These are phyloP conservation scores for Lepilemur ruficaudatus DNA, from an alignment of 2,797 vertebrate genomes.

Conservation along the genomic window DNA sequence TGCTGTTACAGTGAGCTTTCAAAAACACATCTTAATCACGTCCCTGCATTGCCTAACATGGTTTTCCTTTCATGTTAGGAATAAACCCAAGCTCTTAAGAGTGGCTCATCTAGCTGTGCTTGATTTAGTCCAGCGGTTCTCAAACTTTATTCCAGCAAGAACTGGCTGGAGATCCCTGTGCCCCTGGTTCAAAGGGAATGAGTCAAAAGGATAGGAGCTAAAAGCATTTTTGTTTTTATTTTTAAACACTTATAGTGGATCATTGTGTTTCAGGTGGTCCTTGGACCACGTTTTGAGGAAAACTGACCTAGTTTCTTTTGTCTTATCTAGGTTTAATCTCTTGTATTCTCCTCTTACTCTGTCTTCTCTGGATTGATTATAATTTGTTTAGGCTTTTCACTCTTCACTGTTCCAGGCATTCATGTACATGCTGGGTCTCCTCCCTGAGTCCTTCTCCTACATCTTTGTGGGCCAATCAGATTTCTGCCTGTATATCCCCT, in stretches of 20 bases:
- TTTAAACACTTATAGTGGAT: not conserved
- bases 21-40: conserved; percentile 39
- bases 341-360: not conserved
- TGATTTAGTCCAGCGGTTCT: conserved; percentile 15
- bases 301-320: not conserved
- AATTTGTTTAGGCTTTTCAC: not conserved
- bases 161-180: not conserved
- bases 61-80: conserved; percentile 39
- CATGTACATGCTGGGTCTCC: not conserved
- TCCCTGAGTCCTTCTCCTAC: not conserved
- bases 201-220: not conserved
- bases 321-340: not conserved
- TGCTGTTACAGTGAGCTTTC: conserved; percentile 14
- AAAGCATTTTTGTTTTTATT: not conserved
- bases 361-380: not conserved
- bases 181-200: not conserved
- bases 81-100: not conserved
- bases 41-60: not conserved
- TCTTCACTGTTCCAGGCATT: not conserved
- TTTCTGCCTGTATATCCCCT: not conserved
- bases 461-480: not conserved
- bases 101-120: not conserved
- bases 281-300: not conserved
- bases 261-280: not conserved
- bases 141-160: not conserved